Evolutionary conservation across 2,113 vertebrate genomes (phyloP), one percentile per base, ranked within the genome.

Genomic region (Caranx melampygus): DNA sequence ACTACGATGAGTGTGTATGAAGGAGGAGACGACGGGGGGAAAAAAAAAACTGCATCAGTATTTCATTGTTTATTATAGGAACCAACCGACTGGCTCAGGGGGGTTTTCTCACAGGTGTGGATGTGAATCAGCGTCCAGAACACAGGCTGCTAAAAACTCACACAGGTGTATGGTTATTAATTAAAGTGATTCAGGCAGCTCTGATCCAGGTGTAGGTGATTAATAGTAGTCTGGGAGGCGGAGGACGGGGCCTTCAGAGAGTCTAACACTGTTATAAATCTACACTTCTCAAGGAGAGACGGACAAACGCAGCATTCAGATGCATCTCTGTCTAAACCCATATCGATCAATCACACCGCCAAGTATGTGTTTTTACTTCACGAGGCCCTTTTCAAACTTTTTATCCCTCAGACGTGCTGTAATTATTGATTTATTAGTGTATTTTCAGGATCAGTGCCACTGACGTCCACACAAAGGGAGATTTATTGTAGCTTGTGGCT

Each of bases 121-220:
- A 55, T 79, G 34, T 78, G 69, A 40, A 76, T 84, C 77, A 74
- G 60, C 18, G 75, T 79, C 73, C 33, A 21, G 20, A 65, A 60
- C 20, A 45, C 31, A 47, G 44, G 71, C 62, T 79, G 73, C 34
- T 45, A 65, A 15, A 63, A 65, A 68, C 55, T 80, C 80, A 72
- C 55, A 72, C 66, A 72, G 81, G 62, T 79, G 72, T 84, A 13
- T 69, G 58, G 65, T 84, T 81, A 81, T 88, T 84, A 83, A 88
- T 86, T 78, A 81, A 3, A 66, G 82, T 16, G 54, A 66, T 72
- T 79, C 57, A 31, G 33, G 51, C 75, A 44, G 64, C 63, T 59
- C 45, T 64, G 64, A 75, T 84, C 78, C 74, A 75, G 78, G 70
- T 83, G 79, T n/a, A 64, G 64, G 75, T 78, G 77, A 83, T 87